These are phyloP conservation scores for Vulpes vulpes DNA, from an alignment of 2,113 vertebrate species.

Conservation along the genomic window DNA sequence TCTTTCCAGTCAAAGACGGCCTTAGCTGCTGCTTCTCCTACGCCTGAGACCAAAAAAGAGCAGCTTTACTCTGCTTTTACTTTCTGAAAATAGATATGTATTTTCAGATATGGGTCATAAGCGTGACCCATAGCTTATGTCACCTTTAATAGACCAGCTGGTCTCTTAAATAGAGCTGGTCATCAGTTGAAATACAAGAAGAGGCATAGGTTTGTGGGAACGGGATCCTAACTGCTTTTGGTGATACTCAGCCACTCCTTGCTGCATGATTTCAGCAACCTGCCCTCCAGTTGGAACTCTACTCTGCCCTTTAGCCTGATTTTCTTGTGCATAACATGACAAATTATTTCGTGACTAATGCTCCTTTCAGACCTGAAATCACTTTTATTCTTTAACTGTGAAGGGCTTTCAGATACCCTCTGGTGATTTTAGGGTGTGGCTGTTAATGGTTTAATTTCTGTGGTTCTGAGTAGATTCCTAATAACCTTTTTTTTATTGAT, in stretches of 20 bases:
- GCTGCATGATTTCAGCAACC: neutral
- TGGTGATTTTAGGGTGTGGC: neutral
- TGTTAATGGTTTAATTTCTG: slow-evolving; percentile 21
- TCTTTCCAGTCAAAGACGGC: slow-evolving; percentile 49
- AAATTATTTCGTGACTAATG: neutral
- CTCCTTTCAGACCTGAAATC: neutral
- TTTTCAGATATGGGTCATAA: neutral
- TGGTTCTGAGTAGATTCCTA: slow-evolving; percentile 45
- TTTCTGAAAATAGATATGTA: slow-evolving; percentile 65
- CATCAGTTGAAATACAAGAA: neutral
- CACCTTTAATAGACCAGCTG: slow-evolving; percentile 1
- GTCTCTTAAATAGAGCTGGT: neutral
- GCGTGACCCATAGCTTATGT: neutral
- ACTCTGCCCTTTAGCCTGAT: slow-evolving; percentile 23
- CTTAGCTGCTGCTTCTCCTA: neutral
- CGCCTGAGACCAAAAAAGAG: neutral
- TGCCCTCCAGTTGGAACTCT: neutral
- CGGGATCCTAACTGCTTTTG: neutral
- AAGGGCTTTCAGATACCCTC: slow-evolving; percentile 8
- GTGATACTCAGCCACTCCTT: neutral
- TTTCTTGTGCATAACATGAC: slow-evolving; percentile 19
- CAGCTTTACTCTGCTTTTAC: neutral
- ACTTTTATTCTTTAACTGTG: neutral
- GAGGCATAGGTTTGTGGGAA: slow-evolving; percentile 16
- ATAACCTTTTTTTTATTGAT: neutral